A percentile compares a stretch with the other conserved stretches of the same genome.
phyloP scores from a whole-genome alignment of 1,140 invertebrate genomes.

The Drosophila aff. region DNA sequence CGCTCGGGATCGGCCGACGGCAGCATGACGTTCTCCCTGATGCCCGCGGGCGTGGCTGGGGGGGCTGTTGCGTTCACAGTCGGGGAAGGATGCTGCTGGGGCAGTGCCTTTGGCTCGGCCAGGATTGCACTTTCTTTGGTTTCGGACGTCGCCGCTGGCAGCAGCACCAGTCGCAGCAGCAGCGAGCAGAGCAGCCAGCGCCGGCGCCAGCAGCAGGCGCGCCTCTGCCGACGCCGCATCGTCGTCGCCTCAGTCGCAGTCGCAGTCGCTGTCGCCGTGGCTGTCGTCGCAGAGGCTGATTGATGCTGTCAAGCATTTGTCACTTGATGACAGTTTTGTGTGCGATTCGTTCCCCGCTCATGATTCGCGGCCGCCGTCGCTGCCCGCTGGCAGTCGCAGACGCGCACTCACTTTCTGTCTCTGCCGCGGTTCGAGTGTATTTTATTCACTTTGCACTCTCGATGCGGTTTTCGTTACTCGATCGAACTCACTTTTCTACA shows the following conservation, averaged over 20 bases:
- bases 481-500: constrained; percentile 19
- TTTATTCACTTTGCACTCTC: constrained; percentile 67
- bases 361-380: constrained; percentile 65
- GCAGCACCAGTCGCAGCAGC: constrained; percentile 41
- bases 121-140: constrained; percentile 44
- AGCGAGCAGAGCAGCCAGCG: constrained; percentile 29
- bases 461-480: not conserved
- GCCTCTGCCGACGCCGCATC: constrained; percentile 65
- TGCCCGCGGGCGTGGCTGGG: constrained; percentile 41
- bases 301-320: constrained; percentile 85
- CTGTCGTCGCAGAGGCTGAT: constrained; percentile 67
- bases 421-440: constrained; percentile 43
- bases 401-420: constrained; percentile 19
- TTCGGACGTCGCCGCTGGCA: constrained; percentile 57
- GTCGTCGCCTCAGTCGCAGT: constrained; percentile 37
- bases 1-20: constrained; percentile 77
- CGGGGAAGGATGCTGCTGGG: constrained; percentile 18
- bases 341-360: constrained; percentile 84
- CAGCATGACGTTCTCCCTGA: constrained; percentile 80
- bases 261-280: constrained; percentile 24
- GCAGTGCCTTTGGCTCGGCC: constrained; percentile 14
- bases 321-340: constrained; percentile 85
- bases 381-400: constrained; percentile 12
- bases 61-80: constrained; percentile 43
- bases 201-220: constrained; percentile 23